Evolutionary conservation across 2,888 invertebrate genomes (phyloP), one percentile per base, ranked within the genome.

Genomic region (Operophtera brumata): DNA sequence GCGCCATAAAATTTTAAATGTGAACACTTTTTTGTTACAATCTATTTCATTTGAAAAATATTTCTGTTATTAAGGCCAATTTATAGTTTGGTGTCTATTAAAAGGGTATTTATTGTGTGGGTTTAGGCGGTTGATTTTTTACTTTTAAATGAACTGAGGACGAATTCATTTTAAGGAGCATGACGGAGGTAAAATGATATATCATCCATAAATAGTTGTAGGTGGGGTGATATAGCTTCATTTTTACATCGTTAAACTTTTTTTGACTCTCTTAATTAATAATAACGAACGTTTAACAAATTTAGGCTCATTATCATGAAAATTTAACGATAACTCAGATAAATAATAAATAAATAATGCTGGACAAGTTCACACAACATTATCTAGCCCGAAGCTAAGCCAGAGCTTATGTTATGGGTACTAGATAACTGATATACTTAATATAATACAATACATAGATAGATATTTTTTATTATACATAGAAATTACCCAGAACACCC

Each of bases 31-130:
- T 88, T 86, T 85, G 71, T 82, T 65, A 39, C 63, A 54, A 67
- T 67, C 73, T 71, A 76, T 78, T 75, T 80, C 77, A 76, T 73
- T 75, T 74, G 74, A 80, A 81, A 86, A 85, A 85, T 89, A 86
- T 86, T 84, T 84, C 81, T 77, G 75, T 81, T 86, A 88, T 89
- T 89, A 86, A 67, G 74, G 73, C 75, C 76, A 85, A 86, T 88
- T 87, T 88, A 90, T 89, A 66, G 80, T 67, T 58, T 68, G 69
- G 57, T 75, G 77, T 80, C 82, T 74, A 84, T 85, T 86, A 85
- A 82, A 82, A 78, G 74, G 73, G 69, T 83, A 84, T 78, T 88
- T 88, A 86, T 20, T 84, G 70, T 86, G 82, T 86, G 73, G 78
- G 77, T 82, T 85, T 86, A 80, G 77, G 77, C 61, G 71, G 76